Base-by-base conservation (phyloP, 1,140 invertebrate species). In the Wasmannia auropunctata region DNA sequence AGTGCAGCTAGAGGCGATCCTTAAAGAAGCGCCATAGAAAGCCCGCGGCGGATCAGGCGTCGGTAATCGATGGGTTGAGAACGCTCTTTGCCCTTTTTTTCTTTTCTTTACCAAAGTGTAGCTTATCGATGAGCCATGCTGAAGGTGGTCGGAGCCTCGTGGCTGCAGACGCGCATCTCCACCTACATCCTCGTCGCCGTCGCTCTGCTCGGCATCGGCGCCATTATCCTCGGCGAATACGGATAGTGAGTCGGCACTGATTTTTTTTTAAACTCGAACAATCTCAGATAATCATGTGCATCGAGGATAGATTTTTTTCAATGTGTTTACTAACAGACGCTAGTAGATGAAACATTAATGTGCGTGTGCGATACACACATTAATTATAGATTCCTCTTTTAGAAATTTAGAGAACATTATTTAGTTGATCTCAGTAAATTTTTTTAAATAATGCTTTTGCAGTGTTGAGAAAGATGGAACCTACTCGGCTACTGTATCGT, bases 61-160 rank as follows among this genome's bases (percentile, higher is more conserved):
- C 91, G 93, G 93, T 95, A 94, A 94, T 94, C 94, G 94, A 95
- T 95, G 94, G 94, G 94, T 95, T 95, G 94, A 95, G 92, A 94
- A 93, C 91, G 90, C 91, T 89, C 87, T 92, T 88, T 87, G 92
- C 85, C 81, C 56, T 65, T 31, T 65, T 92, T 90, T 87, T 90
- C 81, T 90, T 80, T 54, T 86, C n/a, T 25, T 77, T 76, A 88
- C 86, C 91, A 88, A 89, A 91, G 91, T 93, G 80, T 89, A 88
- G 87, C 91, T 91, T 91, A 94, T 92, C 93, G 91, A 95, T 95
- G 95, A 95, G 91, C 92, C 92, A 97, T 97, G 96, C 94, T 97
- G 93, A 97, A 97, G 96, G 97, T 97, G 76, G 97, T 97, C 70
- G 97, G 97, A 90, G 97, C 97, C 92, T 97, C 97, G 77, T 97